These are phyloP conservation scores for Pongo pygmaeus DNA, from an alignment of 2,113 vertebrate genomes.

Conservation along the genomic window DNA sequence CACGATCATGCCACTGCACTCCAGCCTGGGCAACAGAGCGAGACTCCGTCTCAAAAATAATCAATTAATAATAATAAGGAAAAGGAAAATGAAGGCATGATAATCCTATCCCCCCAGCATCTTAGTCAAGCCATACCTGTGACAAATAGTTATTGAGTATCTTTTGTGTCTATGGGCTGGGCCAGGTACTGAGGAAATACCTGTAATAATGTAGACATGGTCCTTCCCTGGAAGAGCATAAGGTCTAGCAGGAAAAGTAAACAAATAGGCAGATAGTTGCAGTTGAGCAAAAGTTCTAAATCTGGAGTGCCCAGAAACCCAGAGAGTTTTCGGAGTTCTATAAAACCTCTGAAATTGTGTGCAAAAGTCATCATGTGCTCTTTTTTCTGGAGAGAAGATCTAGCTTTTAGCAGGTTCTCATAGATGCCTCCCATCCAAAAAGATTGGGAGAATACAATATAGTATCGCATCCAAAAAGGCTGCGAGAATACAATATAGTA, in stretches of 20 bases:
- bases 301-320: not conserved
- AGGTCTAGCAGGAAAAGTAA: not conserved
- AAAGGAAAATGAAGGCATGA: conserved; percentile 9
- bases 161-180: not conserved
- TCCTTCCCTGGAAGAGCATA: not conserved
- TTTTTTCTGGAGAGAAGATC: not conserved
- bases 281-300: not conserved
- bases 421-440: not conserved
- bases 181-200: not conserved
- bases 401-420: not conserved
- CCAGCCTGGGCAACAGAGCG: too few relatives aligned
- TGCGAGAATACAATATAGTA: not conserved
- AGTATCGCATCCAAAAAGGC: not conserved
- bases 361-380: not conserved
- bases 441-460: not conserved
- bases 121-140: not conserved
- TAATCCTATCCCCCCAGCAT: not conserved
- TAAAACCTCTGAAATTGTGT: not conserved
- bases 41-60: too few relatives aligned
- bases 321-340: not conserved
- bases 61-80: too few relatives aligned
- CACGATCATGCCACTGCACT: too few relatives aligned
- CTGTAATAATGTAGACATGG: not conserved
- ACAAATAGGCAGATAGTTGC: not conserved
- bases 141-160: not conserved